These are phyloP conservation scores for Chrysogorgia sp. DNA, from an alignment of 92 coral and sea anemone genomes.

Conservation along the genomic window DNA sequence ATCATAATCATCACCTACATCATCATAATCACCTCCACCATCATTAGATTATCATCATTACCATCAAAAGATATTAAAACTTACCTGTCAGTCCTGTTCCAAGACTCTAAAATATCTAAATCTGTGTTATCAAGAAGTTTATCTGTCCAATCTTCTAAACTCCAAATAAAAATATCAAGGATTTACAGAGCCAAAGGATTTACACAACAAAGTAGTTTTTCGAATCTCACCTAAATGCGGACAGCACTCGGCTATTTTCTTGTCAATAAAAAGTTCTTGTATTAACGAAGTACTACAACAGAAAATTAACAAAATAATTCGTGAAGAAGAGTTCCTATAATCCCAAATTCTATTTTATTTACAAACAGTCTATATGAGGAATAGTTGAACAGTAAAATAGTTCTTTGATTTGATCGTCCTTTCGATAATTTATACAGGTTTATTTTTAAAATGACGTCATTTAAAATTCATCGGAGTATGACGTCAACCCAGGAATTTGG, in stretches of 20 bases:
- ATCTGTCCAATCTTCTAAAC: constrained; percentile 73
- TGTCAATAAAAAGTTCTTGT: constrained; percentile 27
- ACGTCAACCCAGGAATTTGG: no score
- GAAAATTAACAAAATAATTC: not conserved
- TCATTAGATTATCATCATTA: not conserved
- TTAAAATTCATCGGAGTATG: no score
- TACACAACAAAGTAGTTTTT: not conserved
- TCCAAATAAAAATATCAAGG: not conserved
- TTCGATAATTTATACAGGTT: no score
- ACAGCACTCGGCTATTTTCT: constrained; percentile 27
- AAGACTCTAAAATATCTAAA: constrained; percentile 64
- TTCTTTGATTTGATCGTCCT: no score
- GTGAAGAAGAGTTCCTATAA: no score
- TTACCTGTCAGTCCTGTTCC: constrained; percentile 83
- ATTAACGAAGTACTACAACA: constrained; percentile 8
- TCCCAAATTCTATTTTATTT: no score
- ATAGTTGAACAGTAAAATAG: no score
- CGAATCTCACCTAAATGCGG: constrained; percentile 3
- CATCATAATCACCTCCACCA: constrained; percentile 1
- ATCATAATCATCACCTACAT: not conserved
- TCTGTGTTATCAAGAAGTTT: constrained; percentile 92
- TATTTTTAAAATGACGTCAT: no score
- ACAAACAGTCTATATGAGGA: no score
- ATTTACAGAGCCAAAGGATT: not conserved
- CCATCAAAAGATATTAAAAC: not conserved